Percentiles rank a stretch among this genome's conserved stretches.
Conservation (phyloP, 2,113 vertebrate genomes). For the human region DNA sequence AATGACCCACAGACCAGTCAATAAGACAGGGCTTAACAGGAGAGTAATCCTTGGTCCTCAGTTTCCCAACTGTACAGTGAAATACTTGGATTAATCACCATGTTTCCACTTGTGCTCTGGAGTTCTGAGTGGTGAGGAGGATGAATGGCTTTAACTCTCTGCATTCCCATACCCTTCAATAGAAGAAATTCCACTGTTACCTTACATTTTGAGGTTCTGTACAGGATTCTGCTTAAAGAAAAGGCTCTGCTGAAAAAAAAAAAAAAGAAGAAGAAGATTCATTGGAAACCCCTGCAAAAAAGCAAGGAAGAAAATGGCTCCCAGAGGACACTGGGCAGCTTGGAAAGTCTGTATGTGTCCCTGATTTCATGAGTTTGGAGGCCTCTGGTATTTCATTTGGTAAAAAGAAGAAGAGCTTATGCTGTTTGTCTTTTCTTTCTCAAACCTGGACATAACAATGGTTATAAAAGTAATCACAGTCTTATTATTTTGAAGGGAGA, state of each 20-base stretch:
- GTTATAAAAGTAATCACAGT: conserved; percentile 6
- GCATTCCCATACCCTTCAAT: background rate
- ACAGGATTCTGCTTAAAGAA: conserved; percentile 42
- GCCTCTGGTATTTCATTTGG: background rate
- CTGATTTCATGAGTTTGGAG: background rate
- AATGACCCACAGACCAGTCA: background rate
- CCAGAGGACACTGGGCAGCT: background rate
- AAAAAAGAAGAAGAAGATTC: background rate
- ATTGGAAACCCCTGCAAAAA: background rate
- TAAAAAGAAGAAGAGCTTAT: background rate
- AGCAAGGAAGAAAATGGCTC: background rate
- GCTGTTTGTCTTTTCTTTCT: background rate
- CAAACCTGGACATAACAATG: background rate
- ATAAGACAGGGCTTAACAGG: background rate
- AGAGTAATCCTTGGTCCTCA: background rate
- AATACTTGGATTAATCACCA: background rate
- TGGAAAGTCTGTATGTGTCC: background rate
- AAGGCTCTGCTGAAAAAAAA: background rate
- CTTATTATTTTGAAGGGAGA: conserved; percentile 25
- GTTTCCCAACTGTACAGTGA: background rate
- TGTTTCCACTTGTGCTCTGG: background rate
- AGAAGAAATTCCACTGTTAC: background rate
- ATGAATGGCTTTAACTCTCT: background rate
- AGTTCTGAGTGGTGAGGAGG: background rate
- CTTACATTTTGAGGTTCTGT: background rate